Base-by-base conservation (phyloP, 2,113 vertebrate genomes). In the Corapipo altera region DNA sequence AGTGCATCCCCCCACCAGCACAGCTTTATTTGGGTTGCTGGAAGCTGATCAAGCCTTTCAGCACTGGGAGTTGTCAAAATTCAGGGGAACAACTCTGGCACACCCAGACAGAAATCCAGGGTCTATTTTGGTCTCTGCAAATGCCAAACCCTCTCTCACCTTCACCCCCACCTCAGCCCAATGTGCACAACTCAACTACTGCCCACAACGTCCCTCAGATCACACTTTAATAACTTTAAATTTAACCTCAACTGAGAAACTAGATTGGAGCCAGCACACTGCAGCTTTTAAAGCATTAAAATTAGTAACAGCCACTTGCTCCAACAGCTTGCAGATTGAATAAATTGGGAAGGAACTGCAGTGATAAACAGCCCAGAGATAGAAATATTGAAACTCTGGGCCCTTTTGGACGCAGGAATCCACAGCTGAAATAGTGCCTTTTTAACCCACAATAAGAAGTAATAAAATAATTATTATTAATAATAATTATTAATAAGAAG, bases 261-360 rank as follows among this genome's bases (percentile, higher is more conserved):
- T 5, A 59, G 48, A 70, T 0, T 7, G 59, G 15, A 94, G 55
- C 23, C 66, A 83, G 71, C 1, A 2, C 9, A 10, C 0, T 37
- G 41, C 51, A 75, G 44, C 49, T 76, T 66, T 61, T 70, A 39
- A 51, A 35, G 20, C 8, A 48, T 3, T 51, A 72, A 69, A 88
- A 54, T 70, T 52, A 78, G 84, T 39, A 94, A 41, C 64, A 77
- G 13, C 13, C 41, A 54, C 59, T 52, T 57, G 55, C 49, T 21
- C 44, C 52, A 70, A 30, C 67, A 57, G 30, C 51, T 18, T 46
- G 49, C 21, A 43, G 27, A 44, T 4, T 41, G 79, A 83, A 67
- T 78, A 78, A 54, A 88, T 4, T 62, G 59, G 28, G 22, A 87
- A 44, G 48, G 33, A 66, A 81, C 21, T 54, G 73, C 49, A 67